Conservation (phyloP, 2,888 invertebrate genomes). For the Ochropleura leucogaster region DNA sequence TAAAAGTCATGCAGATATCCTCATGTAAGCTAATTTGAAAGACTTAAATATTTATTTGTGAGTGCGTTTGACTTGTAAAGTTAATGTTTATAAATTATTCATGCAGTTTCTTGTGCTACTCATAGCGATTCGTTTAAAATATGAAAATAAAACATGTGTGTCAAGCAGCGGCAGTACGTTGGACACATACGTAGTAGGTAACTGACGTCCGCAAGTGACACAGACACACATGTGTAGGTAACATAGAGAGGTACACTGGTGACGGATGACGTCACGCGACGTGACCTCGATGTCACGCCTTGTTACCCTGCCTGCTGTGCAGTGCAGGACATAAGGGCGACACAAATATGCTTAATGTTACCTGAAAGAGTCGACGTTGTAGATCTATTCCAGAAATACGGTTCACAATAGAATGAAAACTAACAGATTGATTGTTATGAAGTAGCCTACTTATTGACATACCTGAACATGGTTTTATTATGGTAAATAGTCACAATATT, state of each 20-base stretch:
- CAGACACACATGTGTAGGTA: constrained; percentile 6
- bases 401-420: not conserved
- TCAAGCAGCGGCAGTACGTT: too few species aligned
- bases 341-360: constrained; percentile 6
- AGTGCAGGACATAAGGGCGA: constrained; percentile 5
- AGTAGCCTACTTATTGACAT: not conserved
- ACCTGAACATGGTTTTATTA: not conserved
- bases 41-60: not conserved
- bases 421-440: not conserved
- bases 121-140: not conserved
- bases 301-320: constrained; percentile 31
- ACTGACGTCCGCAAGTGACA: not conserved
- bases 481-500: not conserved
- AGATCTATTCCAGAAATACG: not conserved
- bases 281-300: constrained; percentile 53
- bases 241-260: constrained; percentile 26
- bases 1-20: not conserved
- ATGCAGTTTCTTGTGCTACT: not conserved
- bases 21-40: not conserved
- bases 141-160: not conserved
- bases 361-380: not conserved
- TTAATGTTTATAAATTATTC: not conserved
- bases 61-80: not conserved
- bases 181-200: not conserved
- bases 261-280: constrained; percentile 47